Conservation (phyloP, 2,113 vertebrate species). For the Eudorcas thomsonii region DNA sequence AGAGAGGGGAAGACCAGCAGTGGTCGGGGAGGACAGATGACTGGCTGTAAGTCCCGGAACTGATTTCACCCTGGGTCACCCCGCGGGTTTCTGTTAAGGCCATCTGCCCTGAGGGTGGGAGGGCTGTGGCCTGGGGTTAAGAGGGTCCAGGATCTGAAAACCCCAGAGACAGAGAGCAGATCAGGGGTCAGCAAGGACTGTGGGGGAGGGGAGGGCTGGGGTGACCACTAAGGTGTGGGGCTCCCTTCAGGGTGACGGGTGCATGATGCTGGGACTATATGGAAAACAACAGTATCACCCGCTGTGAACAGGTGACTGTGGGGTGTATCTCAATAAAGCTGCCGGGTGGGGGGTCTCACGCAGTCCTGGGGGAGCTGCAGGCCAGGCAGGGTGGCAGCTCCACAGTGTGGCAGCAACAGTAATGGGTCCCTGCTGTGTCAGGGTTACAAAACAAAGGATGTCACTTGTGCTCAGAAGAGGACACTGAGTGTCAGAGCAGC, state of each 20-base stretch:
- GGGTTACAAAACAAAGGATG: too few relatives aligned
- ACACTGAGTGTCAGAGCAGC: neutral
- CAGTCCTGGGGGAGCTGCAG: neutral
- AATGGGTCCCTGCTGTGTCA: too few relatives aligned
- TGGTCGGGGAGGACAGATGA: rapidly evolving
- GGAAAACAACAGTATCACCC: rapidly evolving
- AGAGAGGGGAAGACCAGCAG: rapidly evolving
- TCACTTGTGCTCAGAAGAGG: neutral
- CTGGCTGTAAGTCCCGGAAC: neutral
- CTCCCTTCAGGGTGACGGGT: neutral
- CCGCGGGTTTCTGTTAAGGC: neutral
- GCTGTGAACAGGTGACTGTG: rapidly evolving
- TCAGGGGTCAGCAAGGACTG: neutral
- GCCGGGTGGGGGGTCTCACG: neutral
- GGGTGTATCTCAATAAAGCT: neutral
- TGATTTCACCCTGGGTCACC: neutral
- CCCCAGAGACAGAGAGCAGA: neutral
- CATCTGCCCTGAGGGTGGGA: neutral
- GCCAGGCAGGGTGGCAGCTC: rapidly evolving
- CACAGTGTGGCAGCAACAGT: rapidly evolving
- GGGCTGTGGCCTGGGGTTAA: neutral
- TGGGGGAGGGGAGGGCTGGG: neutral
- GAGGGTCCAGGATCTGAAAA: neutral
- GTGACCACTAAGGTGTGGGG: neutral
- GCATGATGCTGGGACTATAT: rapidly evolving